Base-by-base conservation (phyloP, 2,888 invertebrate species). In the Colletes collaris region DNA sequence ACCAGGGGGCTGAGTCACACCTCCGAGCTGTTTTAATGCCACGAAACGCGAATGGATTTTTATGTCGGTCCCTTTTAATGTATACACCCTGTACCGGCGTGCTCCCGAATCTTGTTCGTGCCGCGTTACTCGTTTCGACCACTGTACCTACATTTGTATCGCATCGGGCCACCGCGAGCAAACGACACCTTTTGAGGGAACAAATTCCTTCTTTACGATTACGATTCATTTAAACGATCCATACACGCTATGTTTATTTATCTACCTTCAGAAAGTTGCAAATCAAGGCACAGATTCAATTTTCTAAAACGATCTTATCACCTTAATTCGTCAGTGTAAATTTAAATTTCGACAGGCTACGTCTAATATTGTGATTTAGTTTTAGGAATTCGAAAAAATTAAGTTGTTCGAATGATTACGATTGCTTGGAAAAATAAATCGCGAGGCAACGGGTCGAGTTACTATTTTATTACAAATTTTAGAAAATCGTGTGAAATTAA, bases 1-100 rank as follows among this genome's bases (percentile, higher is more conserved):
- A 8, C 8, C 6, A 7, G 16, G 16, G 16, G 44, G 58, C 46
- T 65, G 73, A 66, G 52, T 56, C 72, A 67, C 46, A 60, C 68
- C 72, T 79, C 49, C 50, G 66, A 44, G 44, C 35, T 44, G 77
- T 79, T 72, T 79, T 72, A 79, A 79, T 60, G 59, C 67, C 60
- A n/a, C 60, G 67, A 62, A 68, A 74, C 79, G 67, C 71, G 78
- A 62, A 70, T 69, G 58, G 73, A 73, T 73, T 69, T 73, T 71
- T 73, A 65, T 52, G 56, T 16, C 55, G 64, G 19, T 27, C 56
- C 35, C 56, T 63, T 16, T 64, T 19, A 71, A 58, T 46, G 58
- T 27, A 60, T 50, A 62, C 60, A 65, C 53, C 64, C 53, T 49
- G 68, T 49, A 53, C 19, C 13, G 40, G 27, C 52, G 44, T 69